Evolutionary conservation across 2,797 vertebrate genomes (phyloP).

Genomic region (Melanotaenia boesemani): DNA sequence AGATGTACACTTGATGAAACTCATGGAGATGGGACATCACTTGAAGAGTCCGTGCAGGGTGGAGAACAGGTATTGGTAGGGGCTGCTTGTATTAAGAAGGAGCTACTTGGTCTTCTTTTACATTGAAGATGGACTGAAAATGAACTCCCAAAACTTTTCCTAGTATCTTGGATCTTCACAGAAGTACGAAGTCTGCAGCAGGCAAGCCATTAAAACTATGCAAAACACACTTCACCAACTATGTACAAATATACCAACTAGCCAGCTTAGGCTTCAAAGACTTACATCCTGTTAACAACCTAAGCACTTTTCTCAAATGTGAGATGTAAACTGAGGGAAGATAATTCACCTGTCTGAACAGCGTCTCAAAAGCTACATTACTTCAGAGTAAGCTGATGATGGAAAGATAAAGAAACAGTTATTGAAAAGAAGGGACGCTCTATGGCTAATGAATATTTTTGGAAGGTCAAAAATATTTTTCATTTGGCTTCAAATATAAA

Average conservation of each 20-base stretch:
- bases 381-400: neutral
- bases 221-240: neutral
- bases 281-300: neutral
- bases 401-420: neutral
- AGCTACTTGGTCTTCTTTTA: neutral
- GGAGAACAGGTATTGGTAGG: neutral
- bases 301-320: neutral
- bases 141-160: neutral
- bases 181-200: neutral
- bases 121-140: neutral
- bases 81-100: neutral
- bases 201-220: neutral
- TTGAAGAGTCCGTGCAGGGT: neutral
- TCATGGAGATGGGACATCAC: neutral
- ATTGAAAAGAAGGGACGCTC: neutral
- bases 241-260: neutral
- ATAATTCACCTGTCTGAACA: neutral
- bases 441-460: neutral
- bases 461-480: neutral
- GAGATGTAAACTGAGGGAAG: neutral
- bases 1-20: neutral
- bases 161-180: neutral
- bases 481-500: neutral
- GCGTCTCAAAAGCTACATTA: neutral
- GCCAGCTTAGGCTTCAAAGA: neutral